Base-by-base conservation (phyloP, 2,797 vertebrate genomes). In the Crenuchus spilurus region DNA sequence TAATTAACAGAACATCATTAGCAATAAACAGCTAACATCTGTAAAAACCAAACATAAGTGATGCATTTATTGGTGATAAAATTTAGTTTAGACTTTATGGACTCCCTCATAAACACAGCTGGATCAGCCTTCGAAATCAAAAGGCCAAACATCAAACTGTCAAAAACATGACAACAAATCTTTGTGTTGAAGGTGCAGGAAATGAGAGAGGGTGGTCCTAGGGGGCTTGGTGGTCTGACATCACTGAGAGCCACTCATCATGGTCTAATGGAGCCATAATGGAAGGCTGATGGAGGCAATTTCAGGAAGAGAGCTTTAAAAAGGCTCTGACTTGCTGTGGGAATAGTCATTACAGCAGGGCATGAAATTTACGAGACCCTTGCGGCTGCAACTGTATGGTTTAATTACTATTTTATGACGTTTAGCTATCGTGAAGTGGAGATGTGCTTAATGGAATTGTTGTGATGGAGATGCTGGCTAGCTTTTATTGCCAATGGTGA, bases 191-290 rank as follows among this genome's bases (percentile, higher is more conserved):
- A 66, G 31, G 46, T 16, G 18, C 51, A 70, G 52, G 44, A 57
- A 75, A 75, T 66, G 44, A 26, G 26, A 42, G 35, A 54, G 37
- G 24, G 22, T 75, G 72, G 37, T 76, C 62, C 74, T 70, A 20
- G 1, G 74, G 66, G 80, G 63, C 39, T 28, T 22, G 46, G 61
- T 44, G 65, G 11, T 18, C 70, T 78, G 78, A 78, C 69, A 63
- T 82, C 78, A 80, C 80, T 64, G 64, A 80, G 64, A 81, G 48
- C 66, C 58, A 70, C 76, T 79, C 64, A 64, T 41, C 44, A 54
- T 18, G 35, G 65, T 70, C 84, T 91, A 88, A 91, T 89, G 85
- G 86, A 81, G 76, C 77, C 80, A 70, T 86, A 89, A 90, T 85
- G 81, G 87, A 42, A 46, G 71, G 74, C 62, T 73, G 41, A 80